Conservation (phyloP, 1,140 invertebrate genomes). For the Lepidotrigona ventralis region DNA sequence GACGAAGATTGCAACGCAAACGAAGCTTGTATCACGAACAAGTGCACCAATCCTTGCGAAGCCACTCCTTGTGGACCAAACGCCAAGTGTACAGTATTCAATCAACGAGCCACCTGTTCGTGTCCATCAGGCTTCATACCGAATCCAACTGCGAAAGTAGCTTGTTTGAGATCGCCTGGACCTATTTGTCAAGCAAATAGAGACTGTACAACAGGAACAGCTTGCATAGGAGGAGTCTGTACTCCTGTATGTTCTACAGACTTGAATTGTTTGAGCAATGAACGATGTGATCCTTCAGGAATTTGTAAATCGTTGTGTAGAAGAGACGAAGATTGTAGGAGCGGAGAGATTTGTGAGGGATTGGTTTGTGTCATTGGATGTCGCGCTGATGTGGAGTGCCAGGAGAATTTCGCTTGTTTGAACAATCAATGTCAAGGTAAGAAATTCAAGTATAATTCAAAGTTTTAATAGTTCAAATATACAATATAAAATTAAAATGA, state of each 20-base stretch:
- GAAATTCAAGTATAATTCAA: constrained; percentile 2
- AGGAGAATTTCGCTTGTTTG: constrained; percentile 85
- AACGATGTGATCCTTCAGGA: constrained; percentile 85
- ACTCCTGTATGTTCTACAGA: constrained; percentile 88
- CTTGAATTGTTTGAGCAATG: constrained; percentile 88
- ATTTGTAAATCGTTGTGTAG: constrained; percentile 87
- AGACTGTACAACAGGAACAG: constrained; percentile 85
- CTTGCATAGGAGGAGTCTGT: constrained; percentile 87
- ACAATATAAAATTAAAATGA: too few relatives aligned
- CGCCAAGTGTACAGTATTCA: constrained; percentile 88
- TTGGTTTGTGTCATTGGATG: constrained; percentile 90
- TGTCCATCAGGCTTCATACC: constrained; percentile 89
- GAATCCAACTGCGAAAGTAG: constrained; percentile 90
- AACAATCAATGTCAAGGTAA: constrained; percentile 86
- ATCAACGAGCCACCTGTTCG: constrained; percentile 90
- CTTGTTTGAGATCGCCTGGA: constrained; percentile 88
- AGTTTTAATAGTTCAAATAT: neutral
- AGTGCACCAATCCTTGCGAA: constrained; percentile 89
- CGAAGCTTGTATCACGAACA: constrained; percentile 89
- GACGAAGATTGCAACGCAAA: constrained; percentile 92
- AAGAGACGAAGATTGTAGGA: constrained; percentile 89
- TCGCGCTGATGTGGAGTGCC: constrained; percentile 89
- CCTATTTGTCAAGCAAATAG: constrained; percentile 86
- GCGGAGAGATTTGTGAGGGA: constrained; percentile 91
- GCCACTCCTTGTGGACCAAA: constrained; percentile 91